A percentile compares a stretch with the other conserved stretches of the same genome.
These are phyloP conservation scores for Cataglyphis albicans DNA, from an alignment of 2,888 invertebrate genomes.

Conservation along the genomic window DNA sequence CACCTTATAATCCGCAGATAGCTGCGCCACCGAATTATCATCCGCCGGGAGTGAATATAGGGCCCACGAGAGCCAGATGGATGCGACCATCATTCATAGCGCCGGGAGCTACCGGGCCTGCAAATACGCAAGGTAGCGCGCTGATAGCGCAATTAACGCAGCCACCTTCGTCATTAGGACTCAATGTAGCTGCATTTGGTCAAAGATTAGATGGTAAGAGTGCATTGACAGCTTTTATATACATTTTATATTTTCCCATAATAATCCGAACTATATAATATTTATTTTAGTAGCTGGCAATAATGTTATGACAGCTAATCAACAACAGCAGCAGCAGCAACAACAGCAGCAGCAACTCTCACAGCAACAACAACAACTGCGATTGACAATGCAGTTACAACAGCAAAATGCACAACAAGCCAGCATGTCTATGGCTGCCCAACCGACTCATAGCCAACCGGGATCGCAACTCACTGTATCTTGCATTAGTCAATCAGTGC, in stretches of 20 bases:
- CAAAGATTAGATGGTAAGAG: constrained; percentile 85
- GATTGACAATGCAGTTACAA: constrained; percentile 73
- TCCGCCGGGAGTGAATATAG: constrained; percentile 77
- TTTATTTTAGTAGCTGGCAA: constrained; percentile 70
- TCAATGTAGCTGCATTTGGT: constrained; percentile 86
- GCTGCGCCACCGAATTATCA: constrained; percentile 87
- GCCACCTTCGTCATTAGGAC: constrained; percentile 87
- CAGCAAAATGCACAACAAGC: constrained; percentile 81
- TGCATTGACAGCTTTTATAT: not conserved
- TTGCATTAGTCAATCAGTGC: constrained; percentile 81
- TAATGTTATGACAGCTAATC: constrained; percentile 81
- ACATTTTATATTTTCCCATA: not conserved
- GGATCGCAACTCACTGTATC: constrained; percentile 81
- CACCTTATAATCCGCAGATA: constrained; percentile 84
- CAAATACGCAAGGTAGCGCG: constrained; percentile 86
- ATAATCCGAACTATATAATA: not conserved
- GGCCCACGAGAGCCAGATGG: constrained; percentile 77
- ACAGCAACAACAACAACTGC: constrained; percentile 79
- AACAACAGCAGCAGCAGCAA: constrained; percentile 86
- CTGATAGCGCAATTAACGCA: constrained; percentile 88
- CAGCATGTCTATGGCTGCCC: constrained; percentile 83
- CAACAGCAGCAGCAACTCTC: constrained; percentile 83
- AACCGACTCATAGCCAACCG: constrained; percentile 78
- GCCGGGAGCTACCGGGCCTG: constrained; percentile 76
- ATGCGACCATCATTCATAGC: constrained; percentile 82